phyloP scores from a whole-genome alignment of 2,113 vertebrate species.

The Indicator maculatus region DNA sequence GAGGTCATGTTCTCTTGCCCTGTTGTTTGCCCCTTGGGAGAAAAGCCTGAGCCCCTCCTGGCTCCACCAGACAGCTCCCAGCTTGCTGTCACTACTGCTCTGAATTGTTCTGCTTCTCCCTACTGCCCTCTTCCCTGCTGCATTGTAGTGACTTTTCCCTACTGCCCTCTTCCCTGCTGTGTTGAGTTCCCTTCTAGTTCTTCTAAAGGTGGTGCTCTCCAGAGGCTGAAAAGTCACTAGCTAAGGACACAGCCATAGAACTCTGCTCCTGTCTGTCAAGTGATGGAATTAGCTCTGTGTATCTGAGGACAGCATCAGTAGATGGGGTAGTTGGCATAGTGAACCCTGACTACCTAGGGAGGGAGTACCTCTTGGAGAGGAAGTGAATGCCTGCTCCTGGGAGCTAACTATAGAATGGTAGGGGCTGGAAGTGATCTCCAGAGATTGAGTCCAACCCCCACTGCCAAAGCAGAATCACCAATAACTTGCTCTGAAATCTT shows the following conservation, averaged over 20 bases:
- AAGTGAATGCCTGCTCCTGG: neutral
- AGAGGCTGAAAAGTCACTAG: neutral
- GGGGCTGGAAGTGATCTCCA: no score
- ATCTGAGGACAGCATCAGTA: neutral
- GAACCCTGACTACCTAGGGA: neutral
- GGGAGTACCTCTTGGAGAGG: neutral
- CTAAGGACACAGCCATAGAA: neutral
- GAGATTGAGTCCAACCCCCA: no score
- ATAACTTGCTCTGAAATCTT: neutral
- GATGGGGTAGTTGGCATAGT: neutral
- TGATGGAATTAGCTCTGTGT: neutral
- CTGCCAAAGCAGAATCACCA: neutral
- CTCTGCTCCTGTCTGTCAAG: neutral
- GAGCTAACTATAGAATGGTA: neutral
- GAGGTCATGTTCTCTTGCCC: no score
- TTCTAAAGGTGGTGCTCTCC: neutral
- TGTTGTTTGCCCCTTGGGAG: no score
- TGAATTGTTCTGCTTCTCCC: neutral
- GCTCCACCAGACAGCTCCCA: neutral
- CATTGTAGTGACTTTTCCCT: neutral
- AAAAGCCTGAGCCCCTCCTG: no score
- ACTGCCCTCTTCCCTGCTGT: neutral
- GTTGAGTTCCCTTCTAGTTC: neutral
- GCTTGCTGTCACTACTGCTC: neutral
- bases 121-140: no score